Conservation (phyloP, 1,140 invertebrate species). For the Lepidurus packardi region DNA sequence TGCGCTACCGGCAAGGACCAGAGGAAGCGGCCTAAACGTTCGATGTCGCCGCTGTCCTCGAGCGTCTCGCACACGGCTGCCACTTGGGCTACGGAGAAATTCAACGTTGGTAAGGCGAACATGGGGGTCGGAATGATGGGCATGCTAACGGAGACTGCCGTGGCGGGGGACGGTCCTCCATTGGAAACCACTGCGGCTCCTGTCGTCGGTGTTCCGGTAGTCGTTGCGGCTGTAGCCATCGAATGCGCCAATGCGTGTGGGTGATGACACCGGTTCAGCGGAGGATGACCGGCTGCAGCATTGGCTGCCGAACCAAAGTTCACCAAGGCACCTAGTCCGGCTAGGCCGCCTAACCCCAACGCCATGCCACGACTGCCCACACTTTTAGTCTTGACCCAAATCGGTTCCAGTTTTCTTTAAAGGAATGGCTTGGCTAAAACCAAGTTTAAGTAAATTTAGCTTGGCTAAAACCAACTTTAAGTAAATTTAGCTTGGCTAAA, state of each 20-base stretch:
- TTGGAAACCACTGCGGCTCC: background rate
- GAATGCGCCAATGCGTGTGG: background rate
- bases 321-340: slow-evolving; percentile 5
- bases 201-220: slow-evolving; percentile 19
- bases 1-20: slow-evolving; percentile 92
- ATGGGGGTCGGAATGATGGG: slow-evolving; percentile 66
- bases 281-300: background rate
- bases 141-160: slow-evolving; percentile 47
- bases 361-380: slow-evolving; percentile 27
- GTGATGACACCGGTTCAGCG: background rate
- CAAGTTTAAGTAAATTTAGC: too few species aligned
- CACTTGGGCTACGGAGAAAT: slow-evolving; percentile 88
- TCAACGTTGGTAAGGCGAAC: slow-evolving; percentile 79
- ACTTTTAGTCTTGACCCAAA: slow-evolving; percentile 20
- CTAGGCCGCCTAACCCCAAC: background rate
- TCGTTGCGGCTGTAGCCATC: slow-evolving; percentile 20
- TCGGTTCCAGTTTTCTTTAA: background rate
- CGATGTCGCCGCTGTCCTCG: slow-evolving; percentile 97
- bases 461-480: too few species aligned
- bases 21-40: slow-evolving; percentile 87
- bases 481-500: too few species aligned
- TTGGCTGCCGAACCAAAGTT: background rate
- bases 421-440: background rate
- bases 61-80: slow-evolving; percentile 96
- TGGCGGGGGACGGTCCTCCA: slow-evolving; percentile 32